Percentiles rank a stretch among this genome's conserved stretches.
These are phyloP conservation scores for Bellardia bayeri DNA, from an alignment of 2,888 invertebrate genomes.

Conservation along the genomic window DNA sequence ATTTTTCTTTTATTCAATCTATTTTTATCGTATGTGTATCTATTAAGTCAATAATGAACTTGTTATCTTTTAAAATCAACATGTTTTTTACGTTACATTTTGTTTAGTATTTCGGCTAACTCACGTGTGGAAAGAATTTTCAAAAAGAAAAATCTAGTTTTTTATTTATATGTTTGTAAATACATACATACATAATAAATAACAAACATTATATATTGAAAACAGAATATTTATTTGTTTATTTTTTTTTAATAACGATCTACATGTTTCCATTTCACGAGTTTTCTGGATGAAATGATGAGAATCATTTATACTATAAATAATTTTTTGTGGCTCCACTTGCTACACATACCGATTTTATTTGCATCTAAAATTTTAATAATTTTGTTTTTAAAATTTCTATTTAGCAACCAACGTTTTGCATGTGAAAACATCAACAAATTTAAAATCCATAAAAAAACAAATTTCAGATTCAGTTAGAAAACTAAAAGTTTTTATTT, in stretches of 20 bases:
- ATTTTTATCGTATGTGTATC: slow-evolving; percentile 16
- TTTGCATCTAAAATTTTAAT: too few species aligned
- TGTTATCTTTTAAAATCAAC: slow-evolving; percentile 16
- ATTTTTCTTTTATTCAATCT: slow-evolving; percentile 46
- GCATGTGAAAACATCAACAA: too few species aligned
- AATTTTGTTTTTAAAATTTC: too few species aligned
- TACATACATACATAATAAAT: too few species aligned
- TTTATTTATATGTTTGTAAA: neutral
- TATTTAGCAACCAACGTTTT: too few species aligned
- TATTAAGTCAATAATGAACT: neutral
- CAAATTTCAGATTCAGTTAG: too few species aligned
- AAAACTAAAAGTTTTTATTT: too few species aligned
- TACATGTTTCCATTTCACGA: neutral
- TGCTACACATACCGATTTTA: too few species aligned
- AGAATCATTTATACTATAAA: too few species aligned
- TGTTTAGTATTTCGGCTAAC: neutral
- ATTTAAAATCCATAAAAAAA: too few species aligned
- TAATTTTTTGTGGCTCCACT: too few species aligned
- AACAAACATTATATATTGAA: neutral
- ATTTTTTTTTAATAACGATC: neutral
- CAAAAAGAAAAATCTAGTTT: slow-evolving; percentile 5
- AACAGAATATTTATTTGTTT: neutral
- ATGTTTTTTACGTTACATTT: slow-evolving; percentile 18
- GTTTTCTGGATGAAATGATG: neutral
- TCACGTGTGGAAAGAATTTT: slow-evolving; percentile 5